Evolutionary conservation across 2,797 vertebrate genomes (phyloP).

Genomic region (Trichosurus vulpecula): DNA sequence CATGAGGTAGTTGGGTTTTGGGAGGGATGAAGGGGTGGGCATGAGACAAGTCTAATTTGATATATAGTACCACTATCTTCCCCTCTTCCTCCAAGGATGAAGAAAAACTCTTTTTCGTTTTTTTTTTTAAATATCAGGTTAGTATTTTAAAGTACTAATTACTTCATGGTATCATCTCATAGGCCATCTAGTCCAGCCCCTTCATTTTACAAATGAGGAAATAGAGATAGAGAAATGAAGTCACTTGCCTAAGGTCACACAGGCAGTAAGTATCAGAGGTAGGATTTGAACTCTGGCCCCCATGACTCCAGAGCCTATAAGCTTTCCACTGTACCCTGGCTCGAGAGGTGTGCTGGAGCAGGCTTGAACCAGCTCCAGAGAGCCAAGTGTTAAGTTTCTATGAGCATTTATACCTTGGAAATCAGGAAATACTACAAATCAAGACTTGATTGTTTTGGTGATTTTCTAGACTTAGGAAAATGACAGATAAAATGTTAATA

Average conservation of each 20-base stretch:
- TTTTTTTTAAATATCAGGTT: not conserved
- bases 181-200: not conserved
- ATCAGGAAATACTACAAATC: not conserved
- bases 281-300: not conserved
- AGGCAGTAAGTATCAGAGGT: not conserved
- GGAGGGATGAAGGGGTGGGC: not conserved
- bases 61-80: too few species aligned
- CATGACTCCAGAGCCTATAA: not conserved
- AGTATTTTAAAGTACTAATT: not conserved
- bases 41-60: not conserved
- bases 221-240: not conserved
- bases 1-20: slow-evolving; percentile 46
- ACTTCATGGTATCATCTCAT: not conserved
- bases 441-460: not conserved
- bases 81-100: not conserved
- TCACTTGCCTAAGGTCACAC: not conserved
- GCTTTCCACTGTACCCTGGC: not conserved
- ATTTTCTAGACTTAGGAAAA: not conserved
- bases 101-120: too few species aligned
- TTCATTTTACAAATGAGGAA: not conserved
- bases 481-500: not conserved
- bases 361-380: not conserved
- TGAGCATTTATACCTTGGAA: not conserved
- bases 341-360: not conserved
- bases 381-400: not conserved